Percentiles rank a stretch among this genome's conserved stretches.
Evolutionary conservation across 1,140 invertebrate species (phyloP).

Genomic region (Aradophagus sp.): DNA sequence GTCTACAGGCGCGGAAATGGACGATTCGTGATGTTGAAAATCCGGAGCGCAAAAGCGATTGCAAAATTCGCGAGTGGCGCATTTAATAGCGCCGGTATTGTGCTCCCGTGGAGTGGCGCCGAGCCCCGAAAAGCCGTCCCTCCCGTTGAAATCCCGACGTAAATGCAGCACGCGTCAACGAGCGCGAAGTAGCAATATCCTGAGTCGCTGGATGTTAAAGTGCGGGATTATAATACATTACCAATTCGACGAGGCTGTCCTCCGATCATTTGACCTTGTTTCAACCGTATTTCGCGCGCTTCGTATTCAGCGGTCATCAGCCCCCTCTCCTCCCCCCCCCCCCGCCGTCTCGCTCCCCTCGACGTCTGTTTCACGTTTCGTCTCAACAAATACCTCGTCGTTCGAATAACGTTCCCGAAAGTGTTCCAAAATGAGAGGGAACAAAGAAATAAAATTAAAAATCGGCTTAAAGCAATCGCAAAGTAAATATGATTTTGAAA

Average conservation of each 20-base stretch:
- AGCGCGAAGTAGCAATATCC: slow-evolving; percentile 75
- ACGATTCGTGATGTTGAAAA: too few relatives aligned
- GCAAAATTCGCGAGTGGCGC: slow-evolving; percentile 44
- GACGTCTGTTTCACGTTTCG: too few relatives aligned
- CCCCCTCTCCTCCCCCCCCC: too few relatives aligned
- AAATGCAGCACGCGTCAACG: slow-evolving; percentile 76
- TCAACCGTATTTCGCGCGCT: slow-evolving; percentile 63
- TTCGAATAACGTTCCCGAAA: too few relatives aligned
- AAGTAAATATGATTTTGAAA: too few relatives aligned
- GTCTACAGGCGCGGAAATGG: too few relatives aligned
- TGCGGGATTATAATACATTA: slow-evolving; percentile 74
- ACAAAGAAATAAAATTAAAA: too few relatives aligned
- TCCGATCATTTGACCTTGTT: slow-evolving; percentile 66
- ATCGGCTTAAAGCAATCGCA: too few relatives aligned
- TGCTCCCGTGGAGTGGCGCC: slow-evolving; percentile 23
- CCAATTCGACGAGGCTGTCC: slow-evolving; percentile 72
- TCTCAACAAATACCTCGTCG: too few relatives aligned
- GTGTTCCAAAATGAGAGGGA: too few relatives aligned
- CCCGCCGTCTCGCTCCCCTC: too few relatives aligned
- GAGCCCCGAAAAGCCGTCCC: slow-evolving; percentile 48
- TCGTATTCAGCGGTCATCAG: too few relatives aligned
- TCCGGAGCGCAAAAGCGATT: slow-evolving; percentile 16
- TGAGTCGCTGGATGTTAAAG: slow-evolving; percentile 68
- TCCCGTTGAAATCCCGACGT: slow-evolving; percentile 65
- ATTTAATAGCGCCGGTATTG: slow-evolving; percentile 59